A percentile compares a stretch with the other conserved stretches of the same genome.
These are phyloP conservation scores for Lophura nycthemera DNA, from an alignment of 2,113 vertebrate species.

Conservation along the genomic window DNA sequence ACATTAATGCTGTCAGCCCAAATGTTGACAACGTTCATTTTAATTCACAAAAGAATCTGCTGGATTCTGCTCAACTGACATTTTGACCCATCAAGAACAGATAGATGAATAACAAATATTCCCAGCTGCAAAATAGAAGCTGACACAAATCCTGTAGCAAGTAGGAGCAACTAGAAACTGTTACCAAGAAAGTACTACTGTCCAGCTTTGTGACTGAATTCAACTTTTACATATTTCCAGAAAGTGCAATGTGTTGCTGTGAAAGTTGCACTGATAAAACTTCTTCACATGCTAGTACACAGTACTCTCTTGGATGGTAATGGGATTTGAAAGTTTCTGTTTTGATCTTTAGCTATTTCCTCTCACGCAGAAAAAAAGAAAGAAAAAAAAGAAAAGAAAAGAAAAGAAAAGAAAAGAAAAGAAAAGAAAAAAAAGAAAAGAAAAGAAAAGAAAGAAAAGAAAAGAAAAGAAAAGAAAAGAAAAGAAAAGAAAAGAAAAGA, in stretches of 20 bases:
- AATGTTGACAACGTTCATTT: background rate
- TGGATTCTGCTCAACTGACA: background rate
- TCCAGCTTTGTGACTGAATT: background rate
- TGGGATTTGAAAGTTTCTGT: background rate
- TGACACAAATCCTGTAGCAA: background rate
- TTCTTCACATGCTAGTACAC: background rate
- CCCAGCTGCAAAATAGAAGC: background rate
- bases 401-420: too few species aligned
- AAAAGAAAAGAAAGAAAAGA: background rate
- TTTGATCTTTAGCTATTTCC: background rate
- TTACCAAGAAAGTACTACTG: background rate
- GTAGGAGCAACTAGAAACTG: background rate
- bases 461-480: too few species aligned
- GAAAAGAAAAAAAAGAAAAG: background rate
- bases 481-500: too few species aligned
- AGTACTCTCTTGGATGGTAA: background rate
- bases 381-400: background rate
- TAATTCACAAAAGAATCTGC: background rate
- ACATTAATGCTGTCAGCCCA: accelerated
- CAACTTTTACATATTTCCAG: background rate
- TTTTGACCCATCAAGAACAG: background rate
- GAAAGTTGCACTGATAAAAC: background rate
- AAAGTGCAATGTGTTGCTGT: background rate
- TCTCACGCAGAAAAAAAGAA: background rate
- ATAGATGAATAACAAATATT: background rate